Percentiles rank a stretch among this genome's conserved stretches.
Evolutionary conservation across 2,113 vertebrate species (phyloP).

Genomic region (Verasper variegatus): DNA sequence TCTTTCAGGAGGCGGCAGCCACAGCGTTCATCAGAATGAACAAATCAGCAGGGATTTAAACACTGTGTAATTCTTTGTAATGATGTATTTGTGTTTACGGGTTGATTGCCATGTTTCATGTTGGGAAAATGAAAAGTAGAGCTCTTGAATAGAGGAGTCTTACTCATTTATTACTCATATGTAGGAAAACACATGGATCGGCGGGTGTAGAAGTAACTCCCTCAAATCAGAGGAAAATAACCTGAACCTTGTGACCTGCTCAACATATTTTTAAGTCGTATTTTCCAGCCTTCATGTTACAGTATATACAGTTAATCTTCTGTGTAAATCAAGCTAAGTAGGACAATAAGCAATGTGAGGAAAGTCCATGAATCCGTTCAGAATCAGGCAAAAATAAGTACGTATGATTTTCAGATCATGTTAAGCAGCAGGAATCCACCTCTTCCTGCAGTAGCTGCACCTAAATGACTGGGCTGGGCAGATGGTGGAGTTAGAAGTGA

Average conservation of each 20-base stretch:
- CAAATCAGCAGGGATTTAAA: slow-evolving; percentile 8
- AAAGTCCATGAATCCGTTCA: no score
- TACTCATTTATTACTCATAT: background rate
- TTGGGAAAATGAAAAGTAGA: background rate
- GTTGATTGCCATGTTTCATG: background rate
- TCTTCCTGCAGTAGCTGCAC: no score
- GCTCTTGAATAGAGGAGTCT: background rate
- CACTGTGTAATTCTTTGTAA: background rate
- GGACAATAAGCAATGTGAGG: no score
- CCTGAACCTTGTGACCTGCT: background rate
- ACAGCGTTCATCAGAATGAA: slow-evolving; percentile 20
- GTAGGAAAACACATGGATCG: background rate
- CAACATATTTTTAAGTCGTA: background rate
- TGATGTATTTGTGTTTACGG: slow-evolving; percentile 3
- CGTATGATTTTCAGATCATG: no score
- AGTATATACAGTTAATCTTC: background rate
- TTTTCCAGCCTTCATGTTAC: background rate
- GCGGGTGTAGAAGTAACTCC: background rate
- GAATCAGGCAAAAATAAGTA: no score
- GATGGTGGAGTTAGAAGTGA: no score
- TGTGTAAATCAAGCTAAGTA: background rate
- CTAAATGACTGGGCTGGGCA: no score
- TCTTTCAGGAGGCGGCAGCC: slow-evolving; percentile 3
- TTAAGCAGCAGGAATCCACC: no score
- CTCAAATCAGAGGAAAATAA: background rate